Percentiles rank a stretch among this genome's conserved stretches.
These are phyloP conservation scores for Zoanthus gigantus DNA, from an alignment of 92 coral and sea anemone species.

Conservation along the genomic window DNA sequence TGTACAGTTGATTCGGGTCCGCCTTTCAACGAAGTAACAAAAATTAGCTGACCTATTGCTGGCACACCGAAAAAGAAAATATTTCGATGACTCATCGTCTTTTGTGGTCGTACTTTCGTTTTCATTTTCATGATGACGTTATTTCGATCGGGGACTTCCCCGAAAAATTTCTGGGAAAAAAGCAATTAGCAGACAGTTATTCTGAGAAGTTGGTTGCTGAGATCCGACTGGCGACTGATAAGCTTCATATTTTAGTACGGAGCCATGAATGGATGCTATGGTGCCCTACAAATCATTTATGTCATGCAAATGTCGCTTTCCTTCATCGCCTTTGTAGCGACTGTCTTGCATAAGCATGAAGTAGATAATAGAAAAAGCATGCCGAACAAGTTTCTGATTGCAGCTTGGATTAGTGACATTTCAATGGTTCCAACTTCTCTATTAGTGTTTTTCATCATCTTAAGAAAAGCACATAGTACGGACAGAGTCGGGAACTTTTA, in stretches of 20 bases:
- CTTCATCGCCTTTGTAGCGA: slow-evolving; percentile 18
- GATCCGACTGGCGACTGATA: neutral
- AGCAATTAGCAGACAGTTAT: neutral
- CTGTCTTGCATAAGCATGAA: slow-evolving; percentile 4
- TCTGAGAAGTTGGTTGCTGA: neutral
- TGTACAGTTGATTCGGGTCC: no score
- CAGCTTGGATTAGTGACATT: neutral
- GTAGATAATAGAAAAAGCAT: neutral
- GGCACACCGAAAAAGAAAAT: neutral
- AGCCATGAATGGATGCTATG: slow-evolving; percentile 22
- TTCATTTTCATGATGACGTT: neutral
- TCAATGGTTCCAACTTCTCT: slow-evolving; percentile 23
- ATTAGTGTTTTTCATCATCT: slow-evolving; percentile 35
- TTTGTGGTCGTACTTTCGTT: neutral
- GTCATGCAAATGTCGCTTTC: slow-evolving; percentile 8
- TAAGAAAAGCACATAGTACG: slow-evolving; percentile 36
- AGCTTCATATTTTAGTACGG: no score
- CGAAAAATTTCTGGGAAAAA: neutral
- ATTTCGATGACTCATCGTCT: neutral
- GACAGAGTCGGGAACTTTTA: slow-evolving; percentile 50
- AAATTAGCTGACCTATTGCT: no score
- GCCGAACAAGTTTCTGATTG: neutral
- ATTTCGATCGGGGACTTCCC: neutral
- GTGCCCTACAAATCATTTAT: slow-evolving; percentile 14
- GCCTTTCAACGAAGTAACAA: neutral